Evolutionary conservation across 2,888 invertebrate species (phyloP), one percentile per base, ranked within the genome.

Genomic region (Pelosia muscerda): DNA sequence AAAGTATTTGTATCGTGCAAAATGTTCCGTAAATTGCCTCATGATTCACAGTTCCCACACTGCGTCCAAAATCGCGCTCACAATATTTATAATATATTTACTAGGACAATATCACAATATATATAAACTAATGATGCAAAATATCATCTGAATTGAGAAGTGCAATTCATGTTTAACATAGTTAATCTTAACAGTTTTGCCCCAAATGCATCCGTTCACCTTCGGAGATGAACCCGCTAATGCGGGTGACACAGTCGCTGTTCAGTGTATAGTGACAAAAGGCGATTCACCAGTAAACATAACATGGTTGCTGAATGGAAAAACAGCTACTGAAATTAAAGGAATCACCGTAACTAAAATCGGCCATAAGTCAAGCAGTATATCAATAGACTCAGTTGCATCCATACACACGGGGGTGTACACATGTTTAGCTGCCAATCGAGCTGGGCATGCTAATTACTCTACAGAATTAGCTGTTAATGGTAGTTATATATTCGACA

Each of bases 221-320:
- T 97, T 98, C 84, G 97, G 97, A 68, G 97, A 97, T 63, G 97
- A 97, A 79, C 95, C 97, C 67, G 96, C 97, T 59, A 97, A 97
- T 85, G 97, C 97, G 68, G 97, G 97, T 10, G 97, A 97, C 75
- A 96, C 96, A 75, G 96, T 97, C 55, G 97, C 97, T 68, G 95
- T 97, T 3, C 96, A 96, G 76, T 98, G 97, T 88, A 96, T 97
- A 92, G 96, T 97, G 55, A 95, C 96, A 63, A 97, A 97, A 90
- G 97, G 98, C 57, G 98, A 98, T 87, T 95, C 96, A 63, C 98
- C 98, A 10, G 94, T 98, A 49, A 96, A 96, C 82, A 96, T 98
- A 66, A 95, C 95, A 63, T 98, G 98, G 98, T 95, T 95, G 38
- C 96, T 97, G 75, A 97, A 97, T 90, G 96, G 96, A 78, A 95